Evolutionary conservation across 1,140 invertebrate genomes (phyloP).

Genomic region (Drosophila prosaltans): DNA sequence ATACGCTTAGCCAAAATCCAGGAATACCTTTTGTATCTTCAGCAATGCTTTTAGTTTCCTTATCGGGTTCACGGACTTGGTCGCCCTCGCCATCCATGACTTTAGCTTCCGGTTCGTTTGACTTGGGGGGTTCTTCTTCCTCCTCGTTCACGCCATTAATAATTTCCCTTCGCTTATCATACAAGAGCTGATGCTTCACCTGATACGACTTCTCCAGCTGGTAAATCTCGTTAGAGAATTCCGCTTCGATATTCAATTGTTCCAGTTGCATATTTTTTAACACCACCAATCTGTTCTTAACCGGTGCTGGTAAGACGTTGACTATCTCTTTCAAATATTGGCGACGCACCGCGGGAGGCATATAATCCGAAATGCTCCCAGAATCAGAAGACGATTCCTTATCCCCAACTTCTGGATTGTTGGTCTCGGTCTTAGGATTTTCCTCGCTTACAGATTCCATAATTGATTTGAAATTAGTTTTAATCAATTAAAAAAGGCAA

Average conservation of each 20-base stretch:
- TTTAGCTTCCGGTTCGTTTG: constrained; percentile 90
- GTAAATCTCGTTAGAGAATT: constrained; percentile 97
- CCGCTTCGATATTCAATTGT: constrained; percentile 93
- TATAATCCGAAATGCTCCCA: constrained; percentile 53
- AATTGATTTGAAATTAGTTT: no score
- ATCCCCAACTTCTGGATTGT: constrained; percentile 64
- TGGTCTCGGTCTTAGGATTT: constrained; percentile 58
- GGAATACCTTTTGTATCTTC: constrained; percentile 94
- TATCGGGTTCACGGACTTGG: constrained; percentile 35
- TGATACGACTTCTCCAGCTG: constrained; percentile 96
- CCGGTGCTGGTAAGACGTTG: constrained; percentile 87
- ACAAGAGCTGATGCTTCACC: constrained; percentile 90
- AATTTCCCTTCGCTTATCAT: constrained; percentile 92
- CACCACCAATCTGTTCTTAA: constrained; percentile 94
- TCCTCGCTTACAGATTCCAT: background rate
- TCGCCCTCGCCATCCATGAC: constrained; percentile 87
- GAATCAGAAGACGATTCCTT: constrained; percentile 68
- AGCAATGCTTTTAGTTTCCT: constrained; percentile 57
- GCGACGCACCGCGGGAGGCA: constrained; percentile 71
- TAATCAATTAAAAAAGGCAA: no score
- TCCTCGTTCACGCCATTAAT: constrained; percentile 90
- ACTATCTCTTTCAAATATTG: constrained; percentile 83
- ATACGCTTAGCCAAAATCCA: constrained; percentile 98
- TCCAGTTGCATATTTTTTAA: constrained; percentile 96
- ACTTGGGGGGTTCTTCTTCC: constrained; percentile 89